phyloP scores from a whole-genome alignment of 2,113 vertebrate genomes.

The Setophaga coronata region DNA sequence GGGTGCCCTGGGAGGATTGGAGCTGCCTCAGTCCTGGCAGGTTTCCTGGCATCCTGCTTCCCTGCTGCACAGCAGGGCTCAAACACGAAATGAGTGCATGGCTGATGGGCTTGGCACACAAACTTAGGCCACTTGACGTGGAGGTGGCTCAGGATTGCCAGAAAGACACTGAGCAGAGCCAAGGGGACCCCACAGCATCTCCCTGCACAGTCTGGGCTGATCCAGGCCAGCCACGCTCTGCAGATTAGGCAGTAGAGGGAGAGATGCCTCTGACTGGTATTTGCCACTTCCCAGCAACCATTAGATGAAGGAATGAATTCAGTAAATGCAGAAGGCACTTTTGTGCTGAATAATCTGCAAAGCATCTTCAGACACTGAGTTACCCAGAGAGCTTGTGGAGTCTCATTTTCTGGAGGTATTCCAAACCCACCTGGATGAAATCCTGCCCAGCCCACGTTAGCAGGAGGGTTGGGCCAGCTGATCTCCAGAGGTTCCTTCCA shows the following conservation, averaged over 20 bases:
- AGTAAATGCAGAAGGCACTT: not conserved
- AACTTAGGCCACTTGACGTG: rapidly evolving
- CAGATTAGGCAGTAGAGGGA: not conserved
- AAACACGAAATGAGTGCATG: rapidly evolving
- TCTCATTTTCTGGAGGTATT: not conserved
- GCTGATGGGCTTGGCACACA: rapidly evolving
- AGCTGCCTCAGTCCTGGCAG: not conserved
- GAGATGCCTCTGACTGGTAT: not conserved
- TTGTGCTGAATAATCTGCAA: not conserved
- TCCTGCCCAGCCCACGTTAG: rapidly evolving
- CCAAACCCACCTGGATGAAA: not conserved
- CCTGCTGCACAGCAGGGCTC: not conserved
- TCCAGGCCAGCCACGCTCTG: rapidly evolving
- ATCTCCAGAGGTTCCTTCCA: not conserved
- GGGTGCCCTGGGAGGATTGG: too few species aligned
- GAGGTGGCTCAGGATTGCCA: not conserved
- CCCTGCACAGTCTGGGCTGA: rapidly evolving
- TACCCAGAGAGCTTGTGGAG: not conserved
- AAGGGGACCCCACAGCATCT: rapidly evolving
- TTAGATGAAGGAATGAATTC: not conserved
- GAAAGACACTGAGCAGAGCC: not conserved
- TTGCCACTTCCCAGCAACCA: not conserved
- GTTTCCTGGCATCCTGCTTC: not conserved
- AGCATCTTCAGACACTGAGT: not conserved
- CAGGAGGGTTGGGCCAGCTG: not conserved